Conservation (phyloP, 2,888 invertebrate species). For the Thalpophila matura region DNA sequence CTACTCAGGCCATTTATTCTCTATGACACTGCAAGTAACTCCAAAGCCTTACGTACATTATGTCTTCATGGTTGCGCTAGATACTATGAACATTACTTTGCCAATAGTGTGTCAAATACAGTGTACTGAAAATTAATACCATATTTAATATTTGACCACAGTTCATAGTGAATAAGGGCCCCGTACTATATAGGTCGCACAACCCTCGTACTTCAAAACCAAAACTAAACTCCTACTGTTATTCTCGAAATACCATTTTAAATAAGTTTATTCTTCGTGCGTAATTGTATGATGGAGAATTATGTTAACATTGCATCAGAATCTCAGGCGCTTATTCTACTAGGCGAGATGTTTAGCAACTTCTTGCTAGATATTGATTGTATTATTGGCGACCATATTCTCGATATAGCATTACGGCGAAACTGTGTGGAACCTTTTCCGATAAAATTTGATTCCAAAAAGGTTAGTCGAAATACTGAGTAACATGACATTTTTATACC, state of each 20-base stretch:
- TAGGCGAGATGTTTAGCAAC: slow-evolving; percentile 2
- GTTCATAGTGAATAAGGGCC: slow-evolving; percentile 30
- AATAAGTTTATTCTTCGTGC: slow-evolving; percentile 16
- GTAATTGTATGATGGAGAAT: slow-evolving; percentile 13
- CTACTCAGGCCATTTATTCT: slow-evolving; percentile 21
- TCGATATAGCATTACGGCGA: neutral
- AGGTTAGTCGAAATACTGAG: neutral
- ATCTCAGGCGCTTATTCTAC: slow-evolving; percentile 6
- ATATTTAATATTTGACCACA: too few relatives aligned
- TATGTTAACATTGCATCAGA: slow-evolving; percentile 5
- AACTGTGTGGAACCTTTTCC: neutral
- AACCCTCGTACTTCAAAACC: slow-evolving; percentile 23
- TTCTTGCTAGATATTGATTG: neutral
- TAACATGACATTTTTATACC: neutral
- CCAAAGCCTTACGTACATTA: slow-evolving; percentile 1
- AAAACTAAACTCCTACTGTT: slow-evolving; percentile 38
- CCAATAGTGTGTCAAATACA: neutral
- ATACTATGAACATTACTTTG: neutral
- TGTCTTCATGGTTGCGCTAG: neutral
- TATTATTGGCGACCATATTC: neutral
- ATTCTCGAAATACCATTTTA: slow-evolving; percentile 16
- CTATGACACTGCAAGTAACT: slow-evolving; percentile 41
- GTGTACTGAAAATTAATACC: neutral
- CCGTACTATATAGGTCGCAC: slow-evolving; percentile 19
- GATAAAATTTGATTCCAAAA: neutral